Evolutionary conservation across 1,140 invertebrate species (phyloP).

Genomic region (Frieseomelitta varia): DNA sequence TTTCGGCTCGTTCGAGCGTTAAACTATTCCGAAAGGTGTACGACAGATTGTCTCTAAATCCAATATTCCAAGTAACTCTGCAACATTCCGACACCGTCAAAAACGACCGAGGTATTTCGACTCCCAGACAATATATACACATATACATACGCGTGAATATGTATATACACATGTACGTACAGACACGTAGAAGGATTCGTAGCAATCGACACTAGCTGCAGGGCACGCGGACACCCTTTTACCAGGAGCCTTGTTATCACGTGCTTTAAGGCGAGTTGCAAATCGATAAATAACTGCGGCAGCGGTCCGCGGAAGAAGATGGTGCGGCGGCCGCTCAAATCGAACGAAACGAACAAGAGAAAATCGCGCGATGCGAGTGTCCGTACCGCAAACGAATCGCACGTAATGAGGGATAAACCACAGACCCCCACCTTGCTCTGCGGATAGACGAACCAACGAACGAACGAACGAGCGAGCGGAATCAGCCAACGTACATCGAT

Average conservation of each 20-base stretch:
- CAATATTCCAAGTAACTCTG: slow-evolving; percentile 20
- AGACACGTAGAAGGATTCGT: slow-evolving; percentile 15
- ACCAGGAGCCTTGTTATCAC: slow-evolving; percentile 61
- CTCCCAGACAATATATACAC: background rate
- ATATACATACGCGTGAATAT: too few relatives aligned
- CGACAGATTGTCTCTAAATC: background rate
- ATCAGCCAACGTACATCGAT: slow-evolving; percentile 11
- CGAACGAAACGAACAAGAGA: slow-evolving; percentile 53
- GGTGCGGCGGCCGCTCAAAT: slow-evolving; percentile 9
- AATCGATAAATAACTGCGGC: slow-evolving; percentile 66
- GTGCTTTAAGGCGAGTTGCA: slow-evolving; percentile 62
- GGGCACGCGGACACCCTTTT: slow-evolving; percentile 36
- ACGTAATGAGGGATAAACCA: slow-evolving; percentile 69
- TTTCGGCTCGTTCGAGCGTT: background rate
- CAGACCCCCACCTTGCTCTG: slow-evolving; percentile 52
- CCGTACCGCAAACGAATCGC: slow-evolving; percentile 65
- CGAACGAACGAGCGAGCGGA: slow-evolving; percentile 7
- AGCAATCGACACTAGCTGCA: slow-evolving; percentile 41
- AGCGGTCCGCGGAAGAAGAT: slow-evolving; percentile 47
- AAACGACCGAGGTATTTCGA: slow-evolving; percentile 13
- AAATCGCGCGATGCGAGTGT: slow-evolving; percentile 60
- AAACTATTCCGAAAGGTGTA: background rate
- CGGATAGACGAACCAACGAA: slow-evolving; percentile 59
- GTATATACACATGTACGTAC: background rate
- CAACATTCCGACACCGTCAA: background rate